Conservation (phyloP, 1,140 invertebrate species). For the Calephelis nemesis region DNA sequence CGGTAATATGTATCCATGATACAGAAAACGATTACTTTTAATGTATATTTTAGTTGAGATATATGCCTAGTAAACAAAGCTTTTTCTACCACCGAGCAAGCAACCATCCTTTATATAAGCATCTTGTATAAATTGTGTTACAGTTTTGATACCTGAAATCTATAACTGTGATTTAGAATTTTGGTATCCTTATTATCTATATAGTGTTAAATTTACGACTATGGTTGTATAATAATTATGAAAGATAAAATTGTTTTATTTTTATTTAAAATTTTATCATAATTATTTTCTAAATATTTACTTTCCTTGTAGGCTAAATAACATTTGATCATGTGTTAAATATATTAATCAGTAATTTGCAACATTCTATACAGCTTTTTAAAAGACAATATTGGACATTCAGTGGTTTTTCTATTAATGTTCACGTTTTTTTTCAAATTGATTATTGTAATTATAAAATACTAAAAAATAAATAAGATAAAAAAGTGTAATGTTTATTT, state of each 20-base stretch:
- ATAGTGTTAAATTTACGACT: slow-evolving; percentile 33
- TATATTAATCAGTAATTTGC: slow-evolving; percentile 13
- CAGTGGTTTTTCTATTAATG: slow-evolving; percentile 1
- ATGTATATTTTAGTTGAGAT: slow-evolving; percentile 24
- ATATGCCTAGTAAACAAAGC: neutral
- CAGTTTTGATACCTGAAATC: slow-evolving; percentile 42
- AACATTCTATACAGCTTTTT: slow-evolving; percentile 16
- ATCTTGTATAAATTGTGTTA: slow-evolving; percentile 41
- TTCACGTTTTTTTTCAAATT: slow-evolving; percentile 12
- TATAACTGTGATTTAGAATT: slow-evolving; percentile 42
- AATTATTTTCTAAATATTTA: slow-evolving; percentile 37
- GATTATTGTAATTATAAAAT: slow-evolving; percentile 13
- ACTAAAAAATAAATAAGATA: slow-evolving; percentile 5
- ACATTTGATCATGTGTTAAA: slow-evolving; percentile 8
- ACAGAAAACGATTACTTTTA: slow-evolving; percentile 34
- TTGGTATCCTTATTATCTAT: slow-evolving; percentile 39
- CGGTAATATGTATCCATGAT: too few species aligned
- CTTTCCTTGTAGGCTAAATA: slow-evolving; percentile 22
- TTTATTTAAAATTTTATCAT: slow-evolving; percentile 34
- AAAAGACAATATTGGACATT: slow-evolving; percentile 14
- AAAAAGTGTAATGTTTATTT: neutral
- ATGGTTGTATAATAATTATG: slow-evolving; percentile 37
- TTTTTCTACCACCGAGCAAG: neutral
- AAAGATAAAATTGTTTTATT: slow-evolving; percentile 36
- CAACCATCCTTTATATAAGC: slow-evolving; percentile 25